phyloP scores from a whole-genome alignment of 2,797 vertebrate genomes.

The Dromococcyx pavoninus region DNA sequence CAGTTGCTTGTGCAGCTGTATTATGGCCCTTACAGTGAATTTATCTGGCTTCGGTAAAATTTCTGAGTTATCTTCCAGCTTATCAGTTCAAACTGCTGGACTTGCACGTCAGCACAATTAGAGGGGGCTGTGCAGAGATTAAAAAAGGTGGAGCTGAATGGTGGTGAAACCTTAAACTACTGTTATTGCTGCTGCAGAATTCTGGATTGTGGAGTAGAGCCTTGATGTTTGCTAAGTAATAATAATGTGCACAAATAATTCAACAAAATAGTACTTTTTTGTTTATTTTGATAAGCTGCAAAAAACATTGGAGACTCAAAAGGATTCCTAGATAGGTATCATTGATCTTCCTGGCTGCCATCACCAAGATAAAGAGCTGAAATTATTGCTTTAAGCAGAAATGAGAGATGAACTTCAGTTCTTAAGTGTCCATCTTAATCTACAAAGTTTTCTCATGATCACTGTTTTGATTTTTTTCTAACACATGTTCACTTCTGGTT shows the following conservation, averaged over 20 bases:
- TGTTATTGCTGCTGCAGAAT: not conserved
- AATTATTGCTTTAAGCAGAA: not conserved
- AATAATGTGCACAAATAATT: not conserved
- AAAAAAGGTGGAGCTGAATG: not conserved
- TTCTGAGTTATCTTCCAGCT: not conserved
- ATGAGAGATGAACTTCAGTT: not conserved
- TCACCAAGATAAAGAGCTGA: not conserved
- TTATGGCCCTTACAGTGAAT: not conserved
- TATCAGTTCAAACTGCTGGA: not conserved
- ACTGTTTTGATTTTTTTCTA: not conserved
- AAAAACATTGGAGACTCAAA: not conserved
- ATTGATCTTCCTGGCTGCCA: not conserved
- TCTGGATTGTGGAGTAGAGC: not conserved
- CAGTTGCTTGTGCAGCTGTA: not conserved
- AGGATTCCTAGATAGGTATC: not conserved
- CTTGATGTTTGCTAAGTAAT: not conserved
- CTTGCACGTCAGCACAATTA: not conserved
- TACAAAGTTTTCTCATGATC: not conserved
- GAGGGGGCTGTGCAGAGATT: rapidly evolving
- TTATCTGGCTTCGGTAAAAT: not conserved
- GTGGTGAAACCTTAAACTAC: not conserved
- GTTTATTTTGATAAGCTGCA: not conserved
- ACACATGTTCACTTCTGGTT: not conserved
- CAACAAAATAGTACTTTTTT: not conserved
- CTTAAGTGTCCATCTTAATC: not conserved